Percentiles rank a stretch among this genome's conserved stretches.
Evolutionary conservation across 2,888 invertebrate genomes (phyloP).

Genomic region (Pammene fasciana): DNA sequence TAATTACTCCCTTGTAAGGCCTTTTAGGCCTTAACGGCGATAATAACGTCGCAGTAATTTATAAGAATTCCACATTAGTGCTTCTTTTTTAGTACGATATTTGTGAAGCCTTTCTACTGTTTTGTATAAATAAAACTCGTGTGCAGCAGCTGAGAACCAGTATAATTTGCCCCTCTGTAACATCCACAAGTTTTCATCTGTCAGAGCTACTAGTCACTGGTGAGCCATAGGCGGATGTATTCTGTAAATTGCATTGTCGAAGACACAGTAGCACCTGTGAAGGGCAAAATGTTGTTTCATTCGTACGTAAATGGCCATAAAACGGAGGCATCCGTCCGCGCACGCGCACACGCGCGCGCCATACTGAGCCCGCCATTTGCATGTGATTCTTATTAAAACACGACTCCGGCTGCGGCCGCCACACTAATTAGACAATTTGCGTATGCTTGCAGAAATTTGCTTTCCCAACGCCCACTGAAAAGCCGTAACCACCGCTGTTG

Average conservation of each 20-base stretch:
- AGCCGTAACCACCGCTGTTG: slow-evolving; percentile 34
- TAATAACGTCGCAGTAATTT: slow-evolving; percentile 8
- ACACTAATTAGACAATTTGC: slow-evolving; percentile 79
- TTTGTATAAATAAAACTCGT: not conserved
- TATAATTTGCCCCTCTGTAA: not conserved
- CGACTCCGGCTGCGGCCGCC: slow-evolving; percentile 58
- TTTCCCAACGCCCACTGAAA: slow-evolving; percentile 40
- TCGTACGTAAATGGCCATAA: slow-evolving; percentile 52
- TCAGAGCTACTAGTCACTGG: not conserved
- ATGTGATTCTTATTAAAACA: slow-evolving; percentile 67
- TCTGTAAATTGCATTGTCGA: not conserved
- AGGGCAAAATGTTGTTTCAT: slow-evolving; percentile 53
- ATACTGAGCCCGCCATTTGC: slow-evolving; percentile 62
- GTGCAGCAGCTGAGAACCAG: not conserved
- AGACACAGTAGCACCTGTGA: slow-evolving; percentile 51
- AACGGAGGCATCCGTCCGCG: slow-evolving; percentile 50
- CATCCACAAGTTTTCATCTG: not conserved
- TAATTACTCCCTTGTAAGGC: not conserved
- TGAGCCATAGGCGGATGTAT: not conserved
- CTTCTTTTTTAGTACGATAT: too few relatives aligned
- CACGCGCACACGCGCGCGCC: slow-evolving; percentile 49
- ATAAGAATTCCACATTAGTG: slow-evolving; percentile 20
- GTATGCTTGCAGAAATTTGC: slow-evolving; percentile 58
- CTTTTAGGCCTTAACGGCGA: not conserved
- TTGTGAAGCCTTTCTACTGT: not conserved